These are phyloP conservation scores for Prunella himalayana DNA, from an alignment of 2,113 vertebrate genomes.

Conservation along the genomic window DNA sequence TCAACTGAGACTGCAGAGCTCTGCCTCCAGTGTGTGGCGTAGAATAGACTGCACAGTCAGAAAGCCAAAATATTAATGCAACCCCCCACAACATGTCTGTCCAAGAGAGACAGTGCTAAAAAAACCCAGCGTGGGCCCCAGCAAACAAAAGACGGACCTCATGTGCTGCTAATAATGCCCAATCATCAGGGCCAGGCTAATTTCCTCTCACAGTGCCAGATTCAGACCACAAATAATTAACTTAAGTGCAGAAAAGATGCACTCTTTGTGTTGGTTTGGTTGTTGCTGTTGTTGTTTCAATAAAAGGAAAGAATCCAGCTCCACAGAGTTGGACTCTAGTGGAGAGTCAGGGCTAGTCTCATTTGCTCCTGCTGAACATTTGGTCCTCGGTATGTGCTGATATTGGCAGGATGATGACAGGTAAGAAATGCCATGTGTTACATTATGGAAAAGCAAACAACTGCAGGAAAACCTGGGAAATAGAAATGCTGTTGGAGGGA, in stretches of 20 bases:
- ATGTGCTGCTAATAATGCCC: background rate
- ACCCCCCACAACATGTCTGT: background rate
- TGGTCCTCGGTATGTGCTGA: background rate
- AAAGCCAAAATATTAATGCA: slow-evolving; percentile 41
- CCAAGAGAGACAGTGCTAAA: background rate
- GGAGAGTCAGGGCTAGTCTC: background rate
- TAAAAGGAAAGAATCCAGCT: background rate
- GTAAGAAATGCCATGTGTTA: background rate
- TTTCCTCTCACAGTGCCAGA: background rate
- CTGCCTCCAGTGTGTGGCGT: background rate
- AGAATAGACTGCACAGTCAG: slow-evolving; percentile 30
- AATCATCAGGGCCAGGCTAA: background rate
- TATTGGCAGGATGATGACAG: background rate
- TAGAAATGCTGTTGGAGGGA: background rate
- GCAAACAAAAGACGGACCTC: slow-evolving; percentile 2
- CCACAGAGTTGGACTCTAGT: background rate
- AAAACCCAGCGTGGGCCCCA: background rate
- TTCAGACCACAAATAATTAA: slow-evolving; percentile 20
- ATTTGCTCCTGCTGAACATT: background rate
- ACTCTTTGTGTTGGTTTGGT: background rate
- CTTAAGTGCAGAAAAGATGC: background rate
- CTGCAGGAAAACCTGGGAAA: background rate
- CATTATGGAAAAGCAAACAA: background rate
- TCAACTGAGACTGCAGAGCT: slow-evolving; percentile 24
- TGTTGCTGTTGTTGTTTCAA: background rate